A percentile compares a stretch with the other conserved stretches of the same genome.
phyloP scores from a whole-genome alignment of 2,113 vertebrate genomes.

The Stigmatopora nigra region DNA sequence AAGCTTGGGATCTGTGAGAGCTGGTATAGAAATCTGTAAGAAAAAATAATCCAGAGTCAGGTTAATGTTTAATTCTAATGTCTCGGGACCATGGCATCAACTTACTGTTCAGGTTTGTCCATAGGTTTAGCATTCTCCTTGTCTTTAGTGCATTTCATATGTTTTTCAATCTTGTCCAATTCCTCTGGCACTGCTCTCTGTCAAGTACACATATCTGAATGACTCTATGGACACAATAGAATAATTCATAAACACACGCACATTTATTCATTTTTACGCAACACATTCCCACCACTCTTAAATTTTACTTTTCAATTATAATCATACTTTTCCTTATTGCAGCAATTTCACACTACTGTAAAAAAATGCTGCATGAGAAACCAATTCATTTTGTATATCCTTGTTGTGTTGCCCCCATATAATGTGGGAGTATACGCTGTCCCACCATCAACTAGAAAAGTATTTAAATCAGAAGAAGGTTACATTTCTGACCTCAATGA shows the following conservation, averaged over 20 bases:
- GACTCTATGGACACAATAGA: neutral
- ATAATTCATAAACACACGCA: neutral
- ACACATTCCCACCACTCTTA: neutral
- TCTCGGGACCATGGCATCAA: neutral
- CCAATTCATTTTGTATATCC: no score
- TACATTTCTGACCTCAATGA: no score
- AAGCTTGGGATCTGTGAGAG: slow-evolving; percentile 92
- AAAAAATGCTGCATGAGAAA: neutral
- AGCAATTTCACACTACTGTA: no score
- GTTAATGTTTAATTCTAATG: neutral
- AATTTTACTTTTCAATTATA: no score
- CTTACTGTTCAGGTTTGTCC: slow-evolving; percentile 98
- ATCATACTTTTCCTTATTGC: no score
- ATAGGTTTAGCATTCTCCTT: slow-evolving; percentile 85
- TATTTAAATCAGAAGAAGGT: no score
- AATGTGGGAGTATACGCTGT: no score
- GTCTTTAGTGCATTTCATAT: slow-evolving; percentile 85
- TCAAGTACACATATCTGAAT: slow-evolving; percentile 37
- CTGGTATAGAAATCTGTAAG: slow-evolving; percentile 85
- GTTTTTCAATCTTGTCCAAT: slow-evolving; percentile 94
- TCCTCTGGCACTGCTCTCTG: slow-evolving; percentile 95
- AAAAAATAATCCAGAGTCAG: slow-evolving; percentile 1
- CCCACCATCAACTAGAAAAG: no score
- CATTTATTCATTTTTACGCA: neutral
- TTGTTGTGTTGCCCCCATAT: no score